Evolutionary conservation across 1,140 invertebrate genomes (phyloP).

Genomic region (Drosophila melanogaster): DNA sequence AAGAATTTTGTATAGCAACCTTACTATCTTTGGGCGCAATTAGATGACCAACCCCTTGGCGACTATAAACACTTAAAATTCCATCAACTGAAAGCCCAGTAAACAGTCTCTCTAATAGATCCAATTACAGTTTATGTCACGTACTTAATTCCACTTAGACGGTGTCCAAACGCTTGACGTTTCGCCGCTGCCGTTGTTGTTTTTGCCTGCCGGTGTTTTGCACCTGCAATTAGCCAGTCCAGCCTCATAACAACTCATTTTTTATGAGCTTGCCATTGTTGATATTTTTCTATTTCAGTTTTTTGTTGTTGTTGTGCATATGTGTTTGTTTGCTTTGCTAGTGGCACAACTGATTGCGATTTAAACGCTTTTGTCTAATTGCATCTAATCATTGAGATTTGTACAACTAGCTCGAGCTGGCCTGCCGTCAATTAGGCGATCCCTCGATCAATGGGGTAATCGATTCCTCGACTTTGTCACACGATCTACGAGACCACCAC

Average conservation of each 20-base stretch:
- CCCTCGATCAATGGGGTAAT: conserved; percentile 8
- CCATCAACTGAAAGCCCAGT: conserved; percentile 29
- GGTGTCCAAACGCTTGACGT: conserved; percentile 67
- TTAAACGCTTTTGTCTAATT: conserved; percentile 79
- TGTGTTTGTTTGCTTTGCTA: conserved; percentile 27
- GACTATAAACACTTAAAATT: conserved; percentile 53
- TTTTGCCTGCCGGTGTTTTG: conserved; percentile 46
- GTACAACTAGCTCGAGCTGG: conserved; percentile 11
- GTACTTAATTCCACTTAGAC: conserved; percentile 78
- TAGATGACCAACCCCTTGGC: conserved; percentile 22
- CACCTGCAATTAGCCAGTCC: conserved; percentile 73
- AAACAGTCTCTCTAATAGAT: conserved; percentile 68
- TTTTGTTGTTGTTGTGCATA: conserved; percentile 27
- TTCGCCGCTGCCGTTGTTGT: conserved; percentile 27
- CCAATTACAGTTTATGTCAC: conserved; percentile 79
- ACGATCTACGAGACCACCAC: conserved; percentile 66
- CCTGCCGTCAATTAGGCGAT: conserved; percentile 21
- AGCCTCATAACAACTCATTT: conserved; percentile 75
- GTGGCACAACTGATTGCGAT: conserved; percentile 60
- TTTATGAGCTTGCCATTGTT: conserved; percentile 52
- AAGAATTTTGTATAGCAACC: background rate
- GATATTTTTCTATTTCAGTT: conserved; percentile 24
- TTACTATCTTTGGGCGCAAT: conserved; percentile 13
- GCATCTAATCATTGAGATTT: conserved; percentile 71
- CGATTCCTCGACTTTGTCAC: conserved; percentile 63